Conservation (phyloP, 2,888 invertebrate genomes). For the Pherbina coryleti region DNA sequence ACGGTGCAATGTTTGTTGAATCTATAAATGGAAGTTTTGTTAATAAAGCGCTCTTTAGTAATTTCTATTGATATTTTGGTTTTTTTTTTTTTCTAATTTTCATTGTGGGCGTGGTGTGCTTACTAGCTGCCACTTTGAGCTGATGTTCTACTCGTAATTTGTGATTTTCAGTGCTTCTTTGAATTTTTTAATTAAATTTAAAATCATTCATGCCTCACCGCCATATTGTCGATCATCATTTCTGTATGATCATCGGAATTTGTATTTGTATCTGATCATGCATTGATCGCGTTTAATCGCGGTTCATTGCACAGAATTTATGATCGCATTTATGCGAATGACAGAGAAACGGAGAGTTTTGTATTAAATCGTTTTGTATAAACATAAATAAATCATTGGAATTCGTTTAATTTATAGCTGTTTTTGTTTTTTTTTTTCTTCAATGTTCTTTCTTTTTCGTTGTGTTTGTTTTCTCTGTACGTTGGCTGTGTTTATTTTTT, state of each 20-base stretch:
- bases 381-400: conserved; percentile 9
- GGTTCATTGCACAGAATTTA: conserved; percentile 41
- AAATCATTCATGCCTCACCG: conserved; percentile 27
- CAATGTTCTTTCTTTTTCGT: neutral
- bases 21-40: conserved; percentile 14
- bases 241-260: neutral
- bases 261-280: conserved; percentile 2
- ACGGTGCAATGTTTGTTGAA: neutral
- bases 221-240: conserved; percentile 2
- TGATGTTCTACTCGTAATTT: conserved; percentile 2
- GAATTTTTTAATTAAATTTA: conserved; percentile 41
- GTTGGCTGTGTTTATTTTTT: neutral
- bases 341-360: conserved; percentile 5
- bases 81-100: neutral
- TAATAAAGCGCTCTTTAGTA: neutral
- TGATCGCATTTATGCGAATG: conserved; percentile 13
- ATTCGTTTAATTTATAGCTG: conserved; percentile 1
- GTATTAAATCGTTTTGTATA: neutral
- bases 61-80: neutral
- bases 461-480: too few species aligned
- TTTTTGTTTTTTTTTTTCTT: neutral
- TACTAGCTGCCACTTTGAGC: neutral
- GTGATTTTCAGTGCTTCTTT: conserved; percentile 36
- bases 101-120: conserved; percentile 14
- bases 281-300: conserved; percentile 20